Conservation (phyloP, 1,140 invertebrate species). For the Pseudomyrmex gracilis region DNA sequence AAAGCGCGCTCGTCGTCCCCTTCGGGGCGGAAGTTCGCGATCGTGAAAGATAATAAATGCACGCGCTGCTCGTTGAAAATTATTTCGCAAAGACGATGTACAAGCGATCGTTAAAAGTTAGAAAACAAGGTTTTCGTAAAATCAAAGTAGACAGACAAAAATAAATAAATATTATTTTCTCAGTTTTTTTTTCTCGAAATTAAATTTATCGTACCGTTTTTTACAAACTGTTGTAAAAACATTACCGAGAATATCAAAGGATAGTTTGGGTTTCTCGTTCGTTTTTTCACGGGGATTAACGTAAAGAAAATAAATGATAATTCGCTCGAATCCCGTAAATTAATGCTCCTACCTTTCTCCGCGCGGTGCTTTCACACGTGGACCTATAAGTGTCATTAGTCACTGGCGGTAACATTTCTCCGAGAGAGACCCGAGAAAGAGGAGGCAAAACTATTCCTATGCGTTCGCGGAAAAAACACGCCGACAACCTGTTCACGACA, state of each 20-base stretch:
- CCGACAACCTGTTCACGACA: constrained; percentile 79
- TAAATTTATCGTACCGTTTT: neutral
- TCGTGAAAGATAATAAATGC: neutral
- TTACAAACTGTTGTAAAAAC: neutral
- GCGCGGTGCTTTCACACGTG: constrained; percentile 55
- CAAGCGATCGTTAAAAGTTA: neutral
- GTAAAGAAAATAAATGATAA: constrained; percentile 44
- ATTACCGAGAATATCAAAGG: neutral
- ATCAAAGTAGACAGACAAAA: too few relatives aligned
- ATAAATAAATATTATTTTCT: too few relatives aligned
- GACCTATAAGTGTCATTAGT: constrained; percentile 76
- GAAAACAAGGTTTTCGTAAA: too few relatives aligned
- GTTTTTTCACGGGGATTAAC: constrained; percentile 26
- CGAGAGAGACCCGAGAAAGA: constrained; percentile 57
- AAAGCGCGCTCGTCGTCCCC: constrained; percentile 8
- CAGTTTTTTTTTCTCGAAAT: neutral
- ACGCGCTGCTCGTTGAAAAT: neutral
- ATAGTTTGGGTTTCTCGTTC: constrained; percentile 26
- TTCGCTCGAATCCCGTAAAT: constrained; percentile 32
- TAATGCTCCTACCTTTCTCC: constrained; percentile 72
- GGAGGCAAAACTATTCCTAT: constrained; percentile 76
- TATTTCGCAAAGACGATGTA: neutral
- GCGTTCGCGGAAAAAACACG: constrained; percentile 66
- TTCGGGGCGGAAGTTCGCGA: neutral
- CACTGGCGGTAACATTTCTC: constrained; percentile 72